Conservation (phyloP, 2,797 vertebrate species). For the Adelosebastes latens region DNA sequence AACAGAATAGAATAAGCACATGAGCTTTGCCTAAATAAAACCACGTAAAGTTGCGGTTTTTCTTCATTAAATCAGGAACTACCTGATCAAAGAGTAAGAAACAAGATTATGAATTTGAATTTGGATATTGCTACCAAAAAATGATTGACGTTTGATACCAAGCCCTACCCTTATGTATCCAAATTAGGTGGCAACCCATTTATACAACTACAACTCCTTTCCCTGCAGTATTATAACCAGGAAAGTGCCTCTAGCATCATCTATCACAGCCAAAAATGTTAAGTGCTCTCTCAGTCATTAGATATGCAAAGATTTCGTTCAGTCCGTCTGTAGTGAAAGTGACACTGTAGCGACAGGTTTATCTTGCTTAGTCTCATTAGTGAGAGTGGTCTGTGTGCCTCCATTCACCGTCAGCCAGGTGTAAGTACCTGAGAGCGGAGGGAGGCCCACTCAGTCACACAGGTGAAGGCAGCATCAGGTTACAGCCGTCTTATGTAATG, state of each 20-base stretch:
- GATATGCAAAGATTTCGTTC: slow-evolving; percentile 9
- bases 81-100: not conserved
- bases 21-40: not conserved
- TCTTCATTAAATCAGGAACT: not conserved
- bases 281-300: not conserved
- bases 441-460: slow-evolving; percentile 22
- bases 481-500: slow-evolving; percentile 54
- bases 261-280: slow-evolving; percentile 9
- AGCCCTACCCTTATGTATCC: not conserved
- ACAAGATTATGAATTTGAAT: not conserved
- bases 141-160: not conserved
- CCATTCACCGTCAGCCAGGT: slow-evolving; percentile 52
- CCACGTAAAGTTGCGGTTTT: not conserved
- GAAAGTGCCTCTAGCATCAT: not conserved
- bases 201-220: not conserved
- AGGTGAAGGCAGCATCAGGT: slow-evolving; percentile 44
- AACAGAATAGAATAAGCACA: not conserved
- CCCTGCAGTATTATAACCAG: not conserved
- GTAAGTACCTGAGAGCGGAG: slow-evolving; percentile 54
- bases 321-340: slow-evolving; percentile 14
- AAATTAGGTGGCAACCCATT: not conserved
- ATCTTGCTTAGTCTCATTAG: slow-evolving; percentile 49
- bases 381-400: slow-evolving; percentile 41
- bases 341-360: slow-evolving; percentile 12
- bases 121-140: not conserved